phyloP scores from a whole-genome alignment of 1,140 invertebrate species.

The Calliphora vicina region DNA sequence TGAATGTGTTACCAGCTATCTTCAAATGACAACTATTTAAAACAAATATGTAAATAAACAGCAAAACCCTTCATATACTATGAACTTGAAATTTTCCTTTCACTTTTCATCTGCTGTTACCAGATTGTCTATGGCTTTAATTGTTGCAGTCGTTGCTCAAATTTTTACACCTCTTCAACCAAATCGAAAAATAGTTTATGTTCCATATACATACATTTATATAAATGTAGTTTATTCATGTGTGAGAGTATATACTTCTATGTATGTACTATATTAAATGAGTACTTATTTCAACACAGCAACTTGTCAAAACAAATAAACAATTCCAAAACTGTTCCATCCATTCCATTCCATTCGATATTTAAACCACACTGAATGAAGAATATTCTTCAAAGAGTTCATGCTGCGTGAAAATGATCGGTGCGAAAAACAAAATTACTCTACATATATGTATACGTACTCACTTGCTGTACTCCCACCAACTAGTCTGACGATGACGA shows the following conservation, averaged over 20 bases:
- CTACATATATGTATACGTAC: neutral
- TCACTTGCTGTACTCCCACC: neutral
- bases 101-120: neutral
- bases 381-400: neutral
- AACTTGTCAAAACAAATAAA: constrained; percentile 63
- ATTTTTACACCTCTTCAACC: neutral
- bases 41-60: too few species aligned
- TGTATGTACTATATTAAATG: neutral
- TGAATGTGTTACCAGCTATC: too few species aligned
- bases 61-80: too few species aligned
- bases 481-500: constrained; percentile 11
- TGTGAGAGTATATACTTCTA: neutral
- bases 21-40: too few species aligned
- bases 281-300: constrained; percentile 40
- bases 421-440: constrained; percentile 5
- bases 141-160: neutral
- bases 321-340: constrained; percentile 39
- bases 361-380: neutral
- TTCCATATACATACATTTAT: too few species aligned
- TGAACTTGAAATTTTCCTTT: neutral
- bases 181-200: neutral
- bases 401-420: constrained; percentile 21
- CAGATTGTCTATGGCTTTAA: neutral
- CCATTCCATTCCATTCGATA: neutral
- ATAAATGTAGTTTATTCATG: neutral